Evolutionary conservation across 1,140 invertebrate genomes (phyloP), one percentile per base, ranked within the genome.

Genomic region (Drosophila nebulosa): DNA sequence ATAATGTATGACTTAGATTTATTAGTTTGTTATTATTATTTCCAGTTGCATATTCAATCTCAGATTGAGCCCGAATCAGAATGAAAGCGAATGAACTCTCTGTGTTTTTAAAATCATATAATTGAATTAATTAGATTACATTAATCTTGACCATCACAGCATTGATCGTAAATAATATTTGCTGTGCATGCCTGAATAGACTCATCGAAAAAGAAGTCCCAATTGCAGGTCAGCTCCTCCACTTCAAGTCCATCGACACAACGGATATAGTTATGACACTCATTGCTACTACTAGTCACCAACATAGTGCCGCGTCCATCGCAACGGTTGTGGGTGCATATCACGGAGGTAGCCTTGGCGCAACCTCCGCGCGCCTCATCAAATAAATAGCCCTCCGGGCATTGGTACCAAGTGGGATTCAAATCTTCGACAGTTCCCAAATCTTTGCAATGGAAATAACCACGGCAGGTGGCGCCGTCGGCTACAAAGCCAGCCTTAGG

Each of bases 171-270:
- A 39, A 90, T 89, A 12, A 90, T 74, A 4, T 39, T 63, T 2
- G 21, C 18, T 2, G 57, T 62, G 58, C 89, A 90, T 4, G 60
- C 70, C 36, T 80, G 74, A 18, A 60, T 36, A 4, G 39, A 7
- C 65, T 90, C 85, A 60, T 90, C 74, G 21, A 90, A 90, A 56
- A 90, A 90, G 39, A 77, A 64, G 50, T 90, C 85, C 21, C 69
- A 73, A 24, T 69, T 58, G 24, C 89, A 89, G 3, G 69, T 74
- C 1, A 14, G 14, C 36, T 89, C 69, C 10, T 7, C 50, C 6
- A 73, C 61, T n/a, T 61, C 24, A 0, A 74, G 35, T n/a, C 59
- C 65, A 62, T 90, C 50, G 16, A 52, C 65, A 24, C 89, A 90
- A 1, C 53, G 21, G 36, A 86, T 73, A 39, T 53, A 90, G 53